phyloP scores from a whole-genome alignment of 2,888 invertebrate genomes.

The Brachylomia viminalis region DNA sequence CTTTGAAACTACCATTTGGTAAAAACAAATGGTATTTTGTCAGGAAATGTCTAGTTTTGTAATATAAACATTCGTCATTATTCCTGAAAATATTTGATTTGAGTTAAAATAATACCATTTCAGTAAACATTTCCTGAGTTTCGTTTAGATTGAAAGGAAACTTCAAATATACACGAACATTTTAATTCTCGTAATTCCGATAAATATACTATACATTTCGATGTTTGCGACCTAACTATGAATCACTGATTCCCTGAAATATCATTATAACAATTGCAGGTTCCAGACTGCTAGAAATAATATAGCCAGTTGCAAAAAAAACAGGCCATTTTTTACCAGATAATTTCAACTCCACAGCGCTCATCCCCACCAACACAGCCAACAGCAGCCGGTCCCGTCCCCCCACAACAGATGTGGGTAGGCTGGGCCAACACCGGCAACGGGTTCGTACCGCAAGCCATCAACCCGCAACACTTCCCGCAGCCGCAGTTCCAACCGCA shows the following conservation, averaged over 20 bases:
- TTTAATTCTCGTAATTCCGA: not conserved
- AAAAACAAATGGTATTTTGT: not conserved
- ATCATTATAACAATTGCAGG: not conserved
- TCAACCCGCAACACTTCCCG: slow-evolving; percentile 58
- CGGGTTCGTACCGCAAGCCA: slow-evolving; percentile 72
- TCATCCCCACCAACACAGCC: slow-evolving; percentile 72
- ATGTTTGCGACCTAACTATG: not conserved
- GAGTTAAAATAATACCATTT: not conserved
- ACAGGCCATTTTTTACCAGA: not conserved
- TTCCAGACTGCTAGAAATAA: not conserved
- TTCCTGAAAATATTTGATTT: not conserved
- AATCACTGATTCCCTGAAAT: not conserved
- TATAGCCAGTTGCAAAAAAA: not conserved
- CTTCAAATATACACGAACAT: not conserved
- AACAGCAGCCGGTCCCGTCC: slow-evolving; percentile 51
- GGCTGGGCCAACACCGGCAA: slow-evolving; percentile 78
- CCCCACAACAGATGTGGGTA: slow-evolving; percentile 78
- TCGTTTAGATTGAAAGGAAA: not conserved
- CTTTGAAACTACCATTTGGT: not conserved
- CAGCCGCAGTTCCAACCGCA: slow-evolving; percentile 54
- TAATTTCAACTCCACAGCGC: slow-evolving; percentile 67
- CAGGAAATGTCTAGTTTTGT: not conserved
- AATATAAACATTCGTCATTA: slow-evolving; percentile 8
- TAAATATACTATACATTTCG: no score
- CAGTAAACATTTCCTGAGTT: not conserved